Evolutionary conservation across 2,888 invertebrate genomes (phyloP).

Genomic region (Leptopilina syphax): DNA sequence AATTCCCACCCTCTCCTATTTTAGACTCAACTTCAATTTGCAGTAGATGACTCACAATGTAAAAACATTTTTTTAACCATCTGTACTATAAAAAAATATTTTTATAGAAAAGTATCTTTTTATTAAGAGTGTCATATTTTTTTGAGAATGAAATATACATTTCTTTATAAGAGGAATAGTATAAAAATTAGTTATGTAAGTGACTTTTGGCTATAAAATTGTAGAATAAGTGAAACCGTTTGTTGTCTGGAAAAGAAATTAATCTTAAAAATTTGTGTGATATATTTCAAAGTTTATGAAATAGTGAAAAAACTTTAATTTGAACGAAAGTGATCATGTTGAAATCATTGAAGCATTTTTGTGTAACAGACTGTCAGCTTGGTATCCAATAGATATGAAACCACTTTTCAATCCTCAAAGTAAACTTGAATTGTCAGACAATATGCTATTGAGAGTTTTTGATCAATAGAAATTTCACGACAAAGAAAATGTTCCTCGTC

Average conservation of each 20-base stretch:
- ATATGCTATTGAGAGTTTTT: neutral
- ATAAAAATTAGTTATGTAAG: too few relatives aligned
- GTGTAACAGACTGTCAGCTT: neutral
- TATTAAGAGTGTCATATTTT: neutral
- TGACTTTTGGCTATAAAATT: too few relatives aligned
- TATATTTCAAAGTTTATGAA: neutral
- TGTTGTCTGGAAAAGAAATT: neutral
- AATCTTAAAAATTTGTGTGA: neutral
- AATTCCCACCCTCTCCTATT: too few relatives aligned
- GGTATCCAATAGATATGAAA: neutral
- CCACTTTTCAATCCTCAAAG: slow-evolving; percentile 24
- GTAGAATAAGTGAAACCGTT: neutral
- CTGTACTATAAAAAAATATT: too few relatives aligned
- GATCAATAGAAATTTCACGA: slow-evolving; percentile 2
- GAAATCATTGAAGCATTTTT: slow-evolving; percentile 10
- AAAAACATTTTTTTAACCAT: too few relatives aligned
- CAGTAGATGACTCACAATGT: too few relatives aligned
- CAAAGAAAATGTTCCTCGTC: slow-evolving; percentile 3
- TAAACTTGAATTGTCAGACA: slow-evolving; percentile 5
- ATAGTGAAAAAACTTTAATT: neutral
- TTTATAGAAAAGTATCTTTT: too few relatives aligned
- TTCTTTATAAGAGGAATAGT: too few relatives aligned
- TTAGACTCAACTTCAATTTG: too few relatives aligned
- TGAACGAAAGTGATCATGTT: neutral
- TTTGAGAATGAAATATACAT: too few relatives aligned